Evolutionary conservation across 2,797 vertebrate genomes (phyloP), one percentile per base, ranked within the genome.

Genomic region (Phoxinus dragarum): DNA sequence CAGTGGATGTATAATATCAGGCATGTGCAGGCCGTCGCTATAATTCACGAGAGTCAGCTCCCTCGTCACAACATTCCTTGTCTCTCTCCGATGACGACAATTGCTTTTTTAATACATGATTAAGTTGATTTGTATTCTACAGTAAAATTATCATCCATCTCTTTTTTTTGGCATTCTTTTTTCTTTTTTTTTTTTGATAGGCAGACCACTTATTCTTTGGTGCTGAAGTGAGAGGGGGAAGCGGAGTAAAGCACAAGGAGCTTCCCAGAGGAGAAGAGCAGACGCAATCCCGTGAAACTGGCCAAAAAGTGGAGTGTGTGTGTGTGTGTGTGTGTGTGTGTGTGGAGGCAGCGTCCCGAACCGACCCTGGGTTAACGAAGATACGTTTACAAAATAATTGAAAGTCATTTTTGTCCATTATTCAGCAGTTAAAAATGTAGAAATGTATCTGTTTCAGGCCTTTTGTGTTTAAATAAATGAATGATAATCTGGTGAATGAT

Each of bases 201-300:
- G 54, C 75, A 4, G 52, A 77, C 12, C 75, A 27, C 52, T 59
- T 59, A n/a, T 59, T 1, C 75, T 59, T 40, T 42, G 23, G 19
- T 34, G 5, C 31, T 0, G 12, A 40, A 27, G 21, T 40, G 54
- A 59, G 75, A 77, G 75, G 36, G 4, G 54, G 36, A 1, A 34
- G 42, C 54, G 21, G 17, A 74, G 44, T 73, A 49, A 73, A 73
- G 17, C 72, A 74, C 44, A 59, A 77, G 47, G 12, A 59, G 54
- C 52, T 61, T 34, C 52, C 38, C 2, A 23, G 11, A 56, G 52
- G 40, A 77, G 6, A 14, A 77, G 54, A 77, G 54, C 54, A 77
- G 75, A 0, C 16, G 16, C 14, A 44, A 17, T 61, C 14, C 36
- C 2, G 5, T 9, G 1, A 61, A 78, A 61, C 75, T 1, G 8